Evolutionary conservation across 2,113 vertebrate genomes (phyloP), one percentile per base, ranked within the genome.

Genomic region (Cyphomyrus discorhynchus): DNA sequence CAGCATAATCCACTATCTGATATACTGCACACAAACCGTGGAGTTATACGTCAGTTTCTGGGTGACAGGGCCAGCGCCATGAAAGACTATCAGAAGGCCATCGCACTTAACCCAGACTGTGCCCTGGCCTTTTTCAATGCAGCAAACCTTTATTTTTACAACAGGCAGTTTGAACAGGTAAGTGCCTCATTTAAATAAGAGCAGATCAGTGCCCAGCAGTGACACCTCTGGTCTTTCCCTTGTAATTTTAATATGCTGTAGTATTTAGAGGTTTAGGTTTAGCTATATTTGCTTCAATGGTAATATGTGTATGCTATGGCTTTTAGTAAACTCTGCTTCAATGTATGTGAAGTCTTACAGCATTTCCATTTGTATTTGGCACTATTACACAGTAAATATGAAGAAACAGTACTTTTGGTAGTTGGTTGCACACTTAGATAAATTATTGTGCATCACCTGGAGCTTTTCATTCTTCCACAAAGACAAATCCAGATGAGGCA

Each of bases 121-220:
- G 92, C 94, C 0, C 92, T 96, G 89, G 95, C 96, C 83, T 96
- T 95, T 93, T 97, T 96, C 87, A 97, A 95, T 89, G 95, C 95
- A 89, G 96, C 95, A 90, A 97, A 97, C 92, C 92, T 96, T 88
- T 97, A 96, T 91, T 94, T 97, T 89, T 92, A 93, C 89, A 95
- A 97, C 89, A 94, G 93, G 53, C 96, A 97, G 53, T 96, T 96
- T 94, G 94, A 94, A 92, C 95, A 96, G 95, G 96, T 97, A 94
- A 93, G 50, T 21, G n/a, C 3, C 19, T 10, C 35, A 35, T 42
- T 66, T 84, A 53, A 47, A 47, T 47, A 70, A 74, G 21, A 49
- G 35, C 13, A 42, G 74, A 39, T 47, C 19, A 11, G 82, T 80
- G 15, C 82, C 24, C 82, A 24, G 45, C 8, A 24, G 82, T 1